Conservation (phyloP, 1,140 invertebrate genomes). For the Dendroctonus ponderosae region DNA sequence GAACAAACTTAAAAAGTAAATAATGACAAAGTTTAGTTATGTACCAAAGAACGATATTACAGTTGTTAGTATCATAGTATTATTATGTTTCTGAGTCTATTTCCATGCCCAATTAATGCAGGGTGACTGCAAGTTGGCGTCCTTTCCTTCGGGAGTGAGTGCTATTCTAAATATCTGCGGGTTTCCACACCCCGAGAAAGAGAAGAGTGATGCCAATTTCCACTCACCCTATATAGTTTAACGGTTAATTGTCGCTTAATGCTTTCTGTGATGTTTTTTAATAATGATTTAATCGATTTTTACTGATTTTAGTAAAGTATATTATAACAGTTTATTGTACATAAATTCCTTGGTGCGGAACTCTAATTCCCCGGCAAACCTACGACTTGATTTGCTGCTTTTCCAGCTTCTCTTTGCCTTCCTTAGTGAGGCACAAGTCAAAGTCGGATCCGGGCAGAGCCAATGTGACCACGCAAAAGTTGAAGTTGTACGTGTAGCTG, state of each 20-base stretch:
- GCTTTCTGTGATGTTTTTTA: not conserved
- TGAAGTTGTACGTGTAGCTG: slow-evolving; percentile 36
- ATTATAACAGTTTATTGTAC: not conserved
- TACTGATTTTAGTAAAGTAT: not conserved
- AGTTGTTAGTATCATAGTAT: too few species aligned
- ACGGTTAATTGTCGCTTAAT: not conserved
- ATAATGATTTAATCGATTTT: not conserved
- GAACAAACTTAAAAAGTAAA: too few species aligned
- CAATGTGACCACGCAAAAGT: slow-evolving; percentile 33
- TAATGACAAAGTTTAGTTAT: too few species aligned
- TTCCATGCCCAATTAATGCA: too few species aligned
- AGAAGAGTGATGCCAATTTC: not conserved
- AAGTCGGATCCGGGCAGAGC: slow-evolving; percentile 32
- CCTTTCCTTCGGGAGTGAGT: too few species aligned
- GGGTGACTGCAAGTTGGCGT: too few species aligned
- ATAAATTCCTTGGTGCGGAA: not conserved
- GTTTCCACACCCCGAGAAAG: too few species aligned
- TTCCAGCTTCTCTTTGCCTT: slow-evolving; percentile 26
- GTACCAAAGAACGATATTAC: too few species aligned
- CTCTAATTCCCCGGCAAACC: not conserved
- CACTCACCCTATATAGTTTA: not conserved
- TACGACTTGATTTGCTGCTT: slow-evolving; percentile 1
- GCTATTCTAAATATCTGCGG: too few species aligned
- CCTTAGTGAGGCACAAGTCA: slow-evolving; percentile 32
- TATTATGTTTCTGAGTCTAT: too few species aligned